phyloP scores from a whole-genome alignment of 1,140 invertebrate genomes.

The Augochlora pura region DNA sequence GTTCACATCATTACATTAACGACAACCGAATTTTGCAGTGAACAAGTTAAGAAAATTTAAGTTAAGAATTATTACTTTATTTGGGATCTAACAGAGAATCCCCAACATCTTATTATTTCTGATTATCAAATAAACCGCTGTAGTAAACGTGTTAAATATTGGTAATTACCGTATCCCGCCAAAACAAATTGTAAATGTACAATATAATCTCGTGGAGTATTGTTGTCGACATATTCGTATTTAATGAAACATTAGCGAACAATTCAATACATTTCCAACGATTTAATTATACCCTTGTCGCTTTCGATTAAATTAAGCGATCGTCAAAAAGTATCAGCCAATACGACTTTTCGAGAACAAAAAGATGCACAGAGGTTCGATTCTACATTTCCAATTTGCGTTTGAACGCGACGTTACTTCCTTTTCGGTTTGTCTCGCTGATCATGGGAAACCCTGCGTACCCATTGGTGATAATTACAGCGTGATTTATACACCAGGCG shows the following conservation, averaged over 20 bases:
- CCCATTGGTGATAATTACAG: background rate
- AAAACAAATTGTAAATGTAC: background rate
- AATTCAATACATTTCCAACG: background rate
- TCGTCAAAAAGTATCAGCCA: background rate
- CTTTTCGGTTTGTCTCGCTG: no score
- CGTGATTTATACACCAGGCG: conserved; percentile 7
- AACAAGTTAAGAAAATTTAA: no score
- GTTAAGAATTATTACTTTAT: no score
- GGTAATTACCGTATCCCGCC: background rate
- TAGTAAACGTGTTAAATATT: background rate
- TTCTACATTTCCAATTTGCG: background rate
- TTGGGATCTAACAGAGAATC: no score
- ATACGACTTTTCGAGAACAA: background rate
- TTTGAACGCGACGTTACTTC: background rate
- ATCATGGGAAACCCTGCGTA: background rate
- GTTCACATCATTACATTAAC: no score
- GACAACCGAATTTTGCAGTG: no score
- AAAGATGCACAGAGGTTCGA: background rate
- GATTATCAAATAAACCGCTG: background rate
- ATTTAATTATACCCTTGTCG: background rate
- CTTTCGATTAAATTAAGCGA: background rate
- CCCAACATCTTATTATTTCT: background rate
- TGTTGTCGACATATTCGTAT: background rate
- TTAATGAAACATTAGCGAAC: background rate
- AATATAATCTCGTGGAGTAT: background rate